Percentiles rank a stretch among this genome's conserved stretches.
Conservation (phyloP, 2,888 invertebrate species). For the Gryllus longicercus region DNA sequence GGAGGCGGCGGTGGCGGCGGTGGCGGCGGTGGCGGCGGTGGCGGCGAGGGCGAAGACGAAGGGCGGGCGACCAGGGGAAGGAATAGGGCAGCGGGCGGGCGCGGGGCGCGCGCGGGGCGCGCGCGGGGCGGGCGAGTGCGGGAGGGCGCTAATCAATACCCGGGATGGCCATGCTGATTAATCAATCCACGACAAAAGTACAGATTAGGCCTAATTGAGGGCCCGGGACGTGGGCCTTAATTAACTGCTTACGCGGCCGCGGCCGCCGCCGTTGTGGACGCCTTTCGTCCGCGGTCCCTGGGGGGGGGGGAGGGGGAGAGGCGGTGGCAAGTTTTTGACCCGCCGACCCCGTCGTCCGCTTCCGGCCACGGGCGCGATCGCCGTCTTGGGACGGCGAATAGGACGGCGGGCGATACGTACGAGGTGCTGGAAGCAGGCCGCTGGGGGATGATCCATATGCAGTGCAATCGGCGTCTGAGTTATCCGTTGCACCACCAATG, state of each 20-base stretch:
- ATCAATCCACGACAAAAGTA: not conserved
- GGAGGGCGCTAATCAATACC: not conserved
- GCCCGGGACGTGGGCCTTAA: not conserved
- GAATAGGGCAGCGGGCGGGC: not conserved
- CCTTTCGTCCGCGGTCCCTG: not conserved
- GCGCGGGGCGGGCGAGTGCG: not conserved
- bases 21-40: too few relatives aligned
- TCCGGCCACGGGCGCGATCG: too few relatives aligned
- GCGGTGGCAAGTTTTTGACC: not conserved
- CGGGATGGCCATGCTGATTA: slow-evolving; percentile 17
- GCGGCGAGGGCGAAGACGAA: too few relatives aligned
- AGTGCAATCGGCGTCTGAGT: too few relatives aligned
- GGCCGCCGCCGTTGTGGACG: not conserved
- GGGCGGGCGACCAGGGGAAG: too few relatives aligned
- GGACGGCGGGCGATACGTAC: too few relatives aligned
- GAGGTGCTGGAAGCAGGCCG: too few relatives aligned
- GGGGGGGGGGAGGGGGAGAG: not conserved
- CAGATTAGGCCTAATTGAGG: slow-evolving; percentile 9
- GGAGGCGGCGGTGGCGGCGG: too few relatives aligned
- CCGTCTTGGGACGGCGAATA: too few relatives aligned
- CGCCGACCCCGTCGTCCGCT: not conserved
- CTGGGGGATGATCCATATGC: too few relatives aligned
- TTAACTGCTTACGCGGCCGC: slow-evolving; percentile 1
- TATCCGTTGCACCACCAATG: too few relatives aligned
- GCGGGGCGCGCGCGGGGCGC: not conserved